Conservation (phyloP, 2,888 invertebrate species). For the Dasypogon diadema region DNA sequence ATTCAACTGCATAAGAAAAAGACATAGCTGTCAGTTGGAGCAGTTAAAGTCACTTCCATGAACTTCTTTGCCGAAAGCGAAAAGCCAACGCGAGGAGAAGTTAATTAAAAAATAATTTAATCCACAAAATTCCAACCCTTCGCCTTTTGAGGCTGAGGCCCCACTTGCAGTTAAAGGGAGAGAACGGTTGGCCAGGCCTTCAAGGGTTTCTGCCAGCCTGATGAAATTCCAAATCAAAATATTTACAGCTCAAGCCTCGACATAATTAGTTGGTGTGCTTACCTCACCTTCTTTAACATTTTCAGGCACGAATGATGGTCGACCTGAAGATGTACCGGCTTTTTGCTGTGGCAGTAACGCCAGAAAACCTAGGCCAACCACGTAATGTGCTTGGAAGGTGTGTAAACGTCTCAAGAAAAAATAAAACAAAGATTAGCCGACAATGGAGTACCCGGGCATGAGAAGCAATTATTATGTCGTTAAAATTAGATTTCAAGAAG, state of each 20-base stretch:
- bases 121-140: background rate
- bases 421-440: conserved; percentile 31
- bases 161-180: background rate
- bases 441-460: conserved; percentile 35
- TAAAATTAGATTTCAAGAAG: conserved; percentile 55
- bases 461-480: conserved; percentile 56
- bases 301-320: conserved; percentile 8
- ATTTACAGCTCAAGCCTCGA: conserved; percentile 47
- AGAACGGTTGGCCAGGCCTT: background rate
- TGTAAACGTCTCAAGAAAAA: conserved; percentile 35
- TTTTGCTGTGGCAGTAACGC: background rate
- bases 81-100: conserved; percentile 50
- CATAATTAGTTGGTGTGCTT: conserved; percentile 43
- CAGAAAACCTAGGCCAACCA: background rate
- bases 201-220: conserved; percentile 19
- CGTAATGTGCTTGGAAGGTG: conserved; percentile 44
- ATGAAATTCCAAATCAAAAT: conserved; percentile 51
- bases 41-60: conserved; percentile 4
- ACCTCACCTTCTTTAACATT: conserved; percentile 6
- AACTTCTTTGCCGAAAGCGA: conserved; percentile 18
- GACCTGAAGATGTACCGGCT: conserved; percentile 1
- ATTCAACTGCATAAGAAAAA: background rate
- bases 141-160: background rate
- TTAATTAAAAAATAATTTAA: conserved; percentile 55
- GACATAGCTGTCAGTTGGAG: background rate